Evolutionary conservation across 2,113 vertebrate species (phyloP), one percentile per base, ranked within the genome.

Genomic region (Nesogale talazaci): DNA sequence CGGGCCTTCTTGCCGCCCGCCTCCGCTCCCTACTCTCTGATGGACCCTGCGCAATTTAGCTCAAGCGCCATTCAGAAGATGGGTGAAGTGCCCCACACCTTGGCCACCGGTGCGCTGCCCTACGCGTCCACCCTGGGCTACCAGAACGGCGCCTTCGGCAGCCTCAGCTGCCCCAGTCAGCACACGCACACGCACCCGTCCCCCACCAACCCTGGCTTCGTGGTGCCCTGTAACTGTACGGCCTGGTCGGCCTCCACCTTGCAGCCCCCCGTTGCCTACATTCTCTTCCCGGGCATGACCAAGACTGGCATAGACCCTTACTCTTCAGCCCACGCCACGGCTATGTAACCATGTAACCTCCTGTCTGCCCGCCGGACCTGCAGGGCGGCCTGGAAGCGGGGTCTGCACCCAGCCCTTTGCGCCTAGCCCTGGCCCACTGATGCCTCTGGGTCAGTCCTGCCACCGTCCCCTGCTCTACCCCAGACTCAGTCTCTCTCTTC

Each of bases 121-220:
- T 99, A 99, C 98, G 99, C 99, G 91, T 99, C 99, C 97, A 99
- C 99, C 94, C 98, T 99, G 98, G 99, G 99, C 98, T 99, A 99
- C 98, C 99, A 99, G 98, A 99, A 99, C 97, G 99, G 99, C 97
- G 99, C 99, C 94, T 99, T 99, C 90, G 99, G 99, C 97, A 98
- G 99, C 96, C 98, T 99, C 93, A 98, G 99, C 97, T 99, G 99
- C 97, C 99, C 99, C 93, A 99, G 99, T 96, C 99, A 99, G 97
- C 99, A 99, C 97, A 99, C 99, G 96, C 99, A 99, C 98, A 99
- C 99, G 94, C 99, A 99, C 98, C 99, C 99, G 96, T 99, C 99
- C 97, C 99, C 99, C 90, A 99, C 99, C 94, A 99, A 99, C 98
- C 99, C 99, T 65, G 99, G 99, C 96, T 99, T 99, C 95, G 99